These are phyloP conservation scores for Cryptoleucopteryx plumbea DNA, from an alignment of 2,113 vertebrate genomes.

Conservation along the genomic window DNA sequence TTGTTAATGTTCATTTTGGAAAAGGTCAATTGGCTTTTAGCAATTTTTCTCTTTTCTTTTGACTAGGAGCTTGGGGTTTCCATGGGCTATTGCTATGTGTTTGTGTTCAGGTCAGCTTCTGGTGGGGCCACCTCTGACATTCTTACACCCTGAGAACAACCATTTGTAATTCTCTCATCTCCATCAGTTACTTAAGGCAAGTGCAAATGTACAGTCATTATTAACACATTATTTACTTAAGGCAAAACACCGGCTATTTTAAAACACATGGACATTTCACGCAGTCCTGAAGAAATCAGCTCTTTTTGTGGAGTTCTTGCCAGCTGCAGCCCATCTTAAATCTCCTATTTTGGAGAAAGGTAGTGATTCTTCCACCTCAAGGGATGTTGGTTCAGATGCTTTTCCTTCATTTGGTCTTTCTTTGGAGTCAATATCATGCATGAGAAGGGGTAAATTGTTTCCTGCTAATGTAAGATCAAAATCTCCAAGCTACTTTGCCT, in stretches of 20 bases:
- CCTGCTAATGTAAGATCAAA: background rate
- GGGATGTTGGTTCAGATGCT: background rate
- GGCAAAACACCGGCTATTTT: background rate
- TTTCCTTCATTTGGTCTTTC: background rate
- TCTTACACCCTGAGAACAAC: background rate
- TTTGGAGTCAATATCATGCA: background rate
- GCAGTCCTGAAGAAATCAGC: background rate
- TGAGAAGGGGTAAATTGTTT: background rate
- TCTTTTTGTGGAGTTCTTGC: background rate
- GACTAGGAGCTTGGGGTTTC: background rate
- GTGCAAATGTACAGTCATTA: background rate
- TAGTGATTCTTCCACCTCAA: background rate
- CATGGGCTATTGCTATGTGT: background rate
- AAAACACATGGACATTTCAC: background rate
- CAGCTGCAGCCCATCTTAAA: background rate
- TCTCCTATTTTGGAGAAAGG: background rate
- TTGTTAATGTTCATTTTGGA: background rate
- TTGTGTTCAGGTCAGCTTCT: background rate
- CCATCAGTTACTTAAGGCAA: background rate
- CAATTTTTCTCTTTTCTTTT: background rate
- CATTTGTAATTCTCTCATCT: background rate
- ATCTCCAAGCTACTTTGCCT: background rate
- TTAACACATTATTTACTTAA: background rate
- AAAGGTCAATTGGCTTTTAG: background rate
- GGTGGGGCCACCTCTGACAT: background rate